These are phyloP conservation scores for Tigriopus californicus DNA, from an alignment of 2,888 invertebrate genomes.

Conservation along the genomic window DNA sequence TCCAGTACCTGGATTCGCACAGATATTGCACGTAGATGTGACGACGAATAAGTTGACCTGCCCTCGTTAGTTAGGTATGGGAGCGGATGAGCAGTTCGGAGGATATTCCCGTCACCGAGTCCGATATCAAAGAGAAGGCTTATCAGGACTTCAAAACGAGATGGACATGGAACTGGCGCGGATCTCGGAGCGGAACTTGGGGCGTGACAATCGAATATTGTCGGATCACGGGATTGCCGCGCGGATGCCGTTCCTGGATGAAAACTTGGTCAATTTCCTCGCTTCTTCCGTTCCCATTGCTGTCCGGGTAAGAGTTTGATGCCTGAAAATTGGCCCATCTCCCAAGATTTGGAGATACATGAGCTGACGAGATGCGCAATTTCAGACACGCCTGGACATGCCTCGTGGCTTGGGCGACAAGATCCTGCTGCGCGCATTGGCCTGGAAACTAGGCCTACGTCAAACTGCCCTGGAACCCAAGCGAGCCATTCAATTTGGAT, in stretches of 20 bases:
- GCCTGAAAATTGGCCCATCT: no score
- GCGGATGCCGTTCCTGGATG: constrained; percentile 47
- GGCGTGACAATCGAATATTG: constrained; percentile 81
- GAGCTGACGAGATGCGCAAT: no score
- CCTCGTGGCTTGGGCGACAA: constrained; percentile 81
- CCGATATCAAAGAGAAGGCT: constrained; percentile 27
- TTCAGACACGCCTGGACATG: constrained; percentile 28
- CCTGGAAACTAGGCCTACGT: constrained; percentile 43
- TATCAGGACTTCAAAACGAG: constrained; percentile 40
- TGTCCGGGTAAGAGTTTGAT: no score
- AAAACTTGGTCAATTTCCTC: constrained; percentile 34
- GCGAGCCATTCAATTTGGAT: constrained; percentile 91
- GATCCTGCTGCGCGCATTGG: constrained; percentile 55
- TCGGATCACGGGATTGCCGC: constrained; percentile 37
- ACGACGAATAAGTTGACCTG: no score
- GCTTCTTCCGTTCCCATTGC: constrained; percentile 20
- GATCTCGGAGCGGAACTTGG: constrained; percentile 74
- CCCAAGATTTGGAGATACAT: no score
- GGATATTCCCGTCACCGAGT: constrained; percentile 78
- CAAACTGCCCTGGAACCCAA: constrained; percentile 53
- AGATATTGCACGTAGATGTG: constrained; percentile 30
- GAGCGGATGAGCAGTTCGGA: constrained; percentile 91
- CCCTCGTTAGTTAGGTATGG: no score
- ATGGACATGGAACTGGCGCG: constrained; percentile 58
- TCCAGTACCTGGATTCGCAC: no score